A percentile compares a stretch with the other conserved stretches of the same genome.
Evolutionary conservation across 2,888 invertebrate genomes (phyloP).

Genomic region (Rhopalosiphum nymphaeae): DNA sequence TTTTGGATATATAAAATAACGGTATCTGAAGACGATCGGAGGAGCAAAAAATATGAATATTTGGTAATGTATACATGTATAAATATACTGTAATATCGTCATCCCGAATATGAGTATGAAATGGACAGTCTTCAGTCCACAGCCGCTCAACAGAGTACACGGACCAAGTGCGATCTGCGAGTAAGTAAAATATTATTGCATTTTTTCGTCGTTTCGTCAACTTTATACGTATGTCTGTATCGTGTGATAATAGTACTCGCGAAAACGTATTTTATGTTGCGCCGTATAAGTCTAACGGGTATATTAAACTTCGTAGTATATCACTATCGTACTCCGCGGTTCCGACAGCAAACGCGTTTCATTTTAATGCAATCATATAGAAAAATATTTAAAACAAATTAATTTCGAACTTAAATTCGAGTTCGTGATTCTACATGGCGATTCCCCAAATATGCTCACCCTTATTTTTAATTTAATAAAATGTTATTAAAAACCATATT

Average conservation of each 20-base stretch:
- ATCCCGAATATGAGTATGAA: not conserved
- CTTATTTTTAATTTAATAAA: too few species aligned
- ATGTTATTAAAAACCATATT: too few species aligned
- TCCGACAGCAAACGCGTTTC: not conserved
- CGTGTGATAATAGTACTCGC: too few species aligned
- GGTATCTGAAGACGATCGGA: not conserved
- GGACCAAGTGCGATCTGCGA: not conserved
- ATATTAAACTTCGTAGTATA: not conserved
- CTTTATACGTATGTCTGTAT: not conserved
- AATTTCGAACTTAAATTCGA: not conserved
- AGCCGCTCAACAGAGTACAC: not conserved
- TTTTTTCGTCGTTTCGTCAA: not conserved
- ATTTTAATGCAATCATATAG: not conserved
- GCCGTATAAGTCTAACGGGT: not conserved
- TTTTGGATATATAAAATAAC: not conserved
- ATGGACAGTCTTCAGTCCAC: slow-evolving; percentile 13
- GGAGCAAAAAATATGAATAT: slow-evolving; percentile 36
- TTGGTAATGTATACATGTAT: not conserved
- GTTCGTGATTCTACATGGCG: too few species aligned
- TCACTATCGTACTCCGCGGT: not conserved
- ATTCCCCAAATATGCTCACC: too few species aligned
- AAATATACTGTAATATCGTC: slow-evolving; percentile 12
- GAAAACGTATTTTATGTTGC: not conserved
- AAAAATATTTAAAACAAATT: not conserved
- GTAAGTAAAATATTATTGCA: not conserved